These are phyloP conservation scores for Pseudomyrmex cubaensis DNA, from an alignment of 1,140 invertebrate genomes.

Conservation along the genomic window DNA sequence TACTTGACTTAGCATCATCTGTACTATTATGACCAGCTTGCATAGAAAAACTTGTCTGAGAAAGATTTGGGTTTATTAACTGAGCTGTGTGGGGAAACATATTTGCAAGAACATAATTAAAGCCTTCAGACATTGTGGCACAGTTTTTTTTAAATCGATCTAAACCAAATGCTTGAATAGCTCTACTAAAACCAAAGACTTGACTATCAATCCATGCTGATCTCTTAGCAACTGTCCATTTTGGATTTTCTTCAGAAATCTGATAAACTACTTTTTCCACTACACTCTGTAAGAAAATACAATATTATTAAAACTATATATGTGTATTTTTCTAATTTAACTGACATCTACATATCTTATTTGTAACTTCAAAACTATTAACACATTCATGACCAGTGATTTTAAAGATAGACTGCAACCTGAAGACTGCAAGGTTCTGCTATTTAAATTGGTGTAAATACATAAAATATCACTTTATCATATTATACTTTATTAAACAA, in stretches of 20 bases:
- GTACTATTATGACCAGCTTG: slow-evolving; percentile 9
- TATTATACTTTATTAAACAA: too few species aligned
- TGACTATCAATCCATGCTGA: slow-evolving; percentile 95
- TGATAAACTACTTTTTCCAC: slow-evolving; percentile 95
- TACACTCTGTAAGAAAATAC: slow-evolving; percentile 89
- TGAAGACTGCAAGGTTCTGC: too few species aligned
- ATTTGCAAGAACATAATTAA: slow-evolving; percentile 91
- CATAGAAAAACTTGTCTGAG: slow-evolving; percentile 75
- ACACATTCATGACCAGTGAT: not conserved
- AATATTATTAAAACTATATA: slow-evolving; percentile 19
- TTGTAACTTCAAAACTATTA: slow-evolving; percentile 19
- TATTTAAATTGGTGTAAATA: too few species aligned
- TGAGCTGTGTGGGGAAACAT: slow-evolving; percentile 88
- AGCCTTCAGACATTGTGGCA: slow-evolving; percentile 91
- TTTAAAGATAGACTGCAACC: too few species aligned
- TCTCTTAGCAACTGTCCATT: slow-evolving; percentile 91
- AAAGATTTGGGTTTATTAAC: slow-evolving; percentile 80
- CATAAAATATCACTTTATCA: too few species aligned
- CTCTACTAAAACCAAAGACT: slow-evolving; percentile 93
- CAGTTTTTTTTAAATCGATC: slow-evolving; percentile 95
- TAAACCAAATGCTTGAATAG: slow-evolving; percentile 94
- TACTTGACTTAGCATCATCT: slow-evolving; percentile 54
- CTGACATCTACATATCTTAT: slow-evolving; percentile 14
- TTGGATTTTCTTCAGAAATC: slow-evolving; percentile 88
- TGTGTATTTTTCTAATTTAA: not conserved